phyloP scores from a whole-genome alignment of 1,140 invertebrate species.

The Temnothorax longispinosus region DNA sequence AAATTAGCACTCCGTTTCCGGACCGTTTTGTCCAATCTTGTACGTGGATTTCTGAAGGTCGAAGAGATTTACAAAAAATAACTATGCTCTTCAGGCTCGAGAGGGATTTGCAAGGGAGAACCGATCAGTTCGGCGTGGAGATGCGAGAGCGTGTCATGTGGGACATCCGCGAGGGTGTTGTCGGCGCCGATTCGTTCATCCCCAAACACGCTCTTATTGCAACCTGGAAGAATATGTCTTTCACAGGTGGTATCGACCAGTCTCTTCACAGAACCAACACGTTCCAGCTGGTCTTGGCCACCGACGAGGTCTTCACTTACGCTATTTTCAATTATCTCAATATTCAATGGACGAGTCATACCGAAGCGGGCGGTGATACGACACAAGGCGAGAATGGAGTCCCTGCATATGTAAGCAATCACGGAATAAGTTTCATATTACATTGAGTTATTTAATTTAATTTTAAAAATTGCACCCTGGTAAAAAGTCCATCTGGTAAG shows the following conservation, averaged over 20 bases:
- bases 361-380: constrained; percentile 95
- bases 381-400: constrained; percentile 94
- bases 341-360: constrained; percentile 96
- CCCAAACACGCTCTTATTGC: constrained; percentile 96
- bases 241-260: constrained; percentile 94
- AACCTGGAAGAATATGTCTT: constrained; percentile 99
- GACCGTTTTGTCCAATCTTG: not conserved
- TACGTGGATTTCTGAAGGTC: not conserved
- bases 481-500: not conserved
- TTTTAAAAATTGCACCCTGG: too few relatives aligned
- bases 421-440: not conserved
- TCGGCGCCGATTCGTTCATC: constrained; percentile 95
- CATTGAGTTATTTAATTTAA: not conserved
- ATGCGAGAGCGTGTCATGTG: constrained; percentile 94
- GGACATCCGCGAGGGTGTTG: constrained; percentile 96
- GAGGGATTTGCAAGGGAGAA: constrained; percentile 90
- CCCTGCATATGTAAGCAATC: constrained; percentile 92
- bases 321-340: constrained; percentile 97
- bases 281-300: constrained; percentile 96
- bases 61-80: not conserved
- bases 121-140: constrained; percentile 94
- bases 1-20: not conserved
- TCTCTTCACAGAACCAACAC: constrained; percentile 95
- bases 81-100: constrained; percentile 85
- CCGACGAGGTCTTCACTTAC: constrained; percentile 97